Conservation (phyloP, 1,140 invertebrate species). For the Drosophila ananassae region DNA sequence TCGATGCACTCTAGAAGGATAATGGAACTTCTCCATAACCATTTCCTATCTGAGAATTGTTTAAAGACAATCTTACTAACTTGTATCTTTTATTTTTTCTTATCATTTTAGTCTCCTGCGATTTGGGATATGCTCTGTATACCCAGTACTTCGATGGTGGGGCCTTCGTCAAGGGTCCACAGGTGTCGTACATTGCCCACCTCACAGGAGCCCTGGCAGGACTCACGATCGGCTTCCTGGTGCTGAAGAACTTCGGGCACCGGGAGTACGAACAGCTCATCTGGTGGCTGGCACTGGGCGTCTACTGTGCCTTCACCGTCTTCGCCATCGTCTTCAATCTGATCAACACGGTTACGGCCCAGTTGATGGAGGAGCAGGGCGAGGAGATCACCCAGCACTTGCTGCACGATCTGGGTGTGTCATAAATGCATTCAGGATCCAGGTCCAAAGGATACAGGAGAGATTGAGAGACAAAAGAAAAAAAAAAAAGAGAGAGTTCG, state of each 20-base stretch:
- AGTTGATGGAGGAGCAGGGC: slow-evolving; percentile 82
- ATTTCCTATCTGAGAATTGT: neutral
- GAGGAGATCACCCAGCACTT: slow-evolving; percentile 83
- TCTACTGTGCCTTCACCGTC: slow-evolving; percentile 95
- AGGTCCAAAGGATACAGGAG: slow-evolving; percentile 11
- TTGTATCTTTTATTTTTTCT: neutral
- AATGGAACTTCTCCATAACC: neutral
- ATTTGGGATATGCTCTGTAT: slow-evolving; percentile 97
- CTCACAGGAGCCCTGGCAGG: slow-evolving; percentile 95
- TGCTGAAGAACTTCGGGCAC: slow-evolving; percentile 98
- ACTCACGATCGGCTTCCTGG: slow-evolving; percentile 94
- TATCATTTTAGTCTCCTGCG: slow-evolving; percentile 91
- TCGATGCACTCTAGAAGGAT: neutral
- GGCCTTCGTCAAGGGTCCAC: slow-evolving; percentile 86
- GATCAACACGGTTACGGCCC: slow-evolving; percentile 87
- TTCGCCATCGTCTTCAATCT: slow-evolving; percentile 97
- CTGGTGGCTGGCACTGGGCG: slow-evolving; percentile 97
- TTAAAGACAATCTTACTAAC: slow-evolving; percentile 17
- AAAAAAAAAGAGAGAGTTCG: slow-evolving; percentile 4
- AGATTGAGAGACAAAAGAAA: slow-evolving; percentile 34
- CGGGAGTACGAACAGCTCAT: slow-evolving; percentile 95
- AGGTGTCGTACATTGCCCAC: slow-evolving; percentile 97
- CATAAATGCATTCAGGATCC: slow-evolving; percentile 45
- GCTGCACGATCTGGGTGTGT: slow-evolving; percentile 83
- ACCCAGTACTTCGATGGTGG: slow-evolving; percentile 92